Conservation (phyloP, 2,797 vertebrate species). For the Thripadectes ignobilis region DNA sequence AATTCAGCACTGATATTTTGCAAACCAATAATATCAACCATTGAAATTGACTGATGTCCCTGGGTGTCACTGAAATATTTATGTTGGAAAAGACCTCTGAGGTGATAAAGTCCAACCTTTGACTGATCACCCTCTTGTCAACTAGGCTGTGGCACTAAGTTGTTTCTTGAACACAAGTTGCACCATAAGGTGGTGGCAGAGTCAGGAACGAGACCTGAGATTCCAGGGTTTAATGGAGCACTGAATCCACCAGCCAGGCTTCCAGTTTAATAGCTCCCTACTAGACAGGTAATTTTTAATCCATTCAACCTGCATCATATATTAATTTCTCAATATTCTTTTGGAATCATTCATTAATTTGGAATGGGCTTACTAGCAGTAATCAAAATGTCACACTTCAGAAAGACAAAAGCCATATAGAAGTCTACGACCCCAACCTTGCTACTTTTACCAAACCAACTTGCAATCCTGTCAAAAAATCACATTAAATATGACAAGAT, state of each 20-base stretch:
- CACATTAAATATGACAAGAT: conserved; percentile 14
- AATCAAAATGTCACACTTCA: not conserved
- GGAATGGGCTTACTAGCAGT: not conserved
- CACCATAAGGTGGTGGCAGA: not conserved
- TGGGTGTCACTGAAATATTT: not conserved
- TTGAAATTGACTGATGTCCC: not conserved
- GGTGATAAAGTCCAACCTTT: not conserved
- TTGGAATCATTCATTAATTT: not conserved
- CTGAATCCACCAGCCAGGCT: not conserved
- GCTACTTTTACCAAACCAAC: conserved; percentile 5
- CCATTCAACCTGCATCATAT: not conserved
- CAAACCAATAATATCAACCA: not conserved
- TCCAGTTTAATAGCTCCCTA: not conserved
- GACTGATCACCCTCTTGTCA: not conserved
- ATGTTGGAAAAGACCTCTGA: not conserved
- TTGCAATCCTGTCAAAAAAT: not conserved
- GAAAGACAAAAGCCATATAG: not conserved
- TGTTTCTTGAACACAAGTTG: not conserved
- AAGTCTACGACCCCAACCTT: not conserved
- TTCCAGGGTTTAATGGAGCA: not conserved
- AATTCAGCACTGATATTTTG: not conserved
- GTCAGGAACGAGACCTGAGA: not conserved
- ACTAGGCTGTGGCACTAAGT: not conserved
- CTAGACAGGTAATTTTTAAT: not conserved
- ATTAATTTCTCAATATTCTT: conserved; percentile 3